Percentiles rank a stretch among this genome's conserved stretches.
Evolutionary conservation across 2,888 invertebrate species (phyloP).

Genomic region (Oxyteleia sp.): DNA sequence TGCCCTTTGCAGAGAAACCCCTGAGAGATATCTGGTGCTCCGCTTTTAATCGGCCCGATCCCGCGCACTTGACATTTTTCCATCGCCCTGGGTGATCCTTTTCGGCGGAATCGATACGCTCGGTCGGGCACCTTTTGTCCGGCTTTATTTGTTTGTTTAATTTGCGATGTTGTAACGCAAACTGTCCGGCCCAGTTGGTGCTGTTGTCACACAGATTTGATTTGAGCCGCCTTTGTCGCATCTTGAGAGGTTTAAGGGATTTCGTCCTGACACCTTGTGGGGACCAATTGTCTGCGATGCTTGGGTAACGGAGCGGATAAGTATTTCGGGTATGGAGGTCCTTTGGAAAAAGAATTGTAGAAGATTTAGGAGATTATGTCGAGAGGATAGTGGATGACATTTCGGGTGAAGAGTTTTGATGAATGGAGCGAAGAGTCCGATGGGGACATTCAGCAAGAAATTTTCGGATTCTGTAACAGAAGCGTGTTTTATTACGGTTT

Average conservation of each 20-base stretch:
- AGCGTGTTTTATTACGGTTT: too few species aligned
- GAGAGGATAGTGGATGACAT: too few species aligned
- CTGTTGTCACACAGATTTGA: constrained; percentile 34
- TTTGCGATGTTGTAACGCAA: constrained; percentile 23
- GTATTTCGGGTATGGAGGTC: not conserved
- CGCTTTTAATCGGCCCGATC: constrained; percentile 33
- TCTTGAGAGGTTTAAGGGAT: constrained; percentile 33
- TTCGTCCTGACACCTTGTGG: constrained; percentile 17
- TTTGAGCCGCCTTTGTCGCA: constrained; percentile 39
- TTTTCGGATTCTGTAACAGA: too few species aligned
- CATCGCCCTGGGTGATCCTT: constrained; percentile 47
- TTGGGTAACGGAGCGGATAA: not conserved
- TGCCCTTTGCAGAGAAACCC: constrained; percentile 40
- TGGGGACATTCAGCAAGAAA: too few species aligned
- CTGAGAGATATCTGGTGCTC: constrained; percentile 31
- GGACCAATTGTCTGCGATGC: constrained; percentile 16
- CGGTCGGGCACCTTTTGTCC: constrained; percentile 42
- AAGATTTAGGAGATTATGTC: too few species aligned
- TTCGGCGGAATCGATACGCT: constrained; percentile 41
- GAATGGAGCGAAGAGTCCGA: too few species aligned
- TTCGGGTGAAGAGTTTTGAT: too few species aligned
- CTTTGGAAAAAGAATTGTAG: too few species aligned
- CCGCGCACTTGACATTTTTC: constrained; percentile 55
- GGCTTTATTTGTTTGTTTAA: constrained; percentile 55
- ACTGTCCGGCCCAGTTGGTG: constrained; percentile 20